Evolutionary conservation across 2,888 invertebrate genomes (phyloP).

Genomic region (Agapostemon virescens): DNA sequence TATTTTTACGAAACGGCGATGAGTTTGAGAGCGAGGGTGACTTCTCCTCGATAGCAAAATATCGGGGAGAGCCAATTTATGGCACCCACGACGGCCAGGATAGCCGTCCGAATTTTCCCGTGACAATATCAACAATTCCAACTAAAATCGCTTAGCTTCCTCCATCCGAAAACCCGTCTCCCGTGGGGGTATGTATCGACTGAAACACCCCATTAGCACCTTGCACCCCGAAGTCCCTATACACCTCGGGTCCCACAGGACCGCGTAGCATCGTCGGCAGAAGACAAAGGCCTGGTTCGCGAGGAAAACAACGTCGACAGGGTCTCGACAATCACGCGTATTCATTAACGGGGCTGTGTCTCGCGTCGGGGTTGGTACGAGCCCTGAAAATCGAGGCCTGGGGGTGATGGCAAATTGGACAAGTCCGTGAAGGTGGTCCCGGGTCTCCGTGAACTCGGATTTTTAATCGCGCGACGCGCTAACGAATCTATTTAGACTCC

Average conservation of each 20-base stretch:
- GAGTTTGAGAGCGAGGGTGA: too few relatives aligned
- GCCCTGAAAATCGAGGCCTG: constrained; percentile 15
- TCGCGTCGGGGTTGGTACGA: constrained; percentile 16
- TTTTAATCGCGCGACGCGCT: constrained; percentile 66
- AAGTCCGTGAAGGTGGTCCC: constrained; percentile 40
- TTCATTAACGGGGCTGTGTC: constrained; percentile 36
- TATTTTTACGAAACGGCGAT: too few relatives aligned
- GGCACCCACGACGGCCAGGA: too few relatives aligned
- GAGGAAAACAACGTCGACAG: constrained; percentile 28
- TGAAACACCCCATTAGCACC: not conserved
- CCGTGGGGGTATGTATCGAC: not conserved
- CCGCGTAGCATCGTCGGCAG: not conserved
- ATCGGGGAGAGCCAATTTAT: too few relatives aligned
- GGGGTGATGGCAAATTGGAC: constrained; percentile 37
- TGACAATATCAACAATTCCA: too few relatives aligned
- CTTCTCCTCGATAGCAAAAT: too few relatives aligned
- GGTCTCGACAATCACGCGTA: constrained; percentile 11
- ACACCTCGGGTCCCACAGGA: not conserved
- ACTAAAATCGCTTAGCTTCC: too few relatives aligned
- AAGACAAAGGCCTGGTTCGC: constrained; percentile 17
- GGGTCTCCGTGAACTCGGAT: constrained; percentile 46
- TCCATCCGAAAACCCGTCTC: not conserved
- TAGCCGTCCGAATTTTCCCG: too few relatives aligned
- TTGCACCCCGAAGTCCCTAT: not conserved
- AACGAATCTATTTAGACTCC: constrained; percentile 66